Evolutionary conservation across 2,797 vertebrate genomes (phyloP).

Genomic region (Typhlichthys eigenmanni): DNA sequence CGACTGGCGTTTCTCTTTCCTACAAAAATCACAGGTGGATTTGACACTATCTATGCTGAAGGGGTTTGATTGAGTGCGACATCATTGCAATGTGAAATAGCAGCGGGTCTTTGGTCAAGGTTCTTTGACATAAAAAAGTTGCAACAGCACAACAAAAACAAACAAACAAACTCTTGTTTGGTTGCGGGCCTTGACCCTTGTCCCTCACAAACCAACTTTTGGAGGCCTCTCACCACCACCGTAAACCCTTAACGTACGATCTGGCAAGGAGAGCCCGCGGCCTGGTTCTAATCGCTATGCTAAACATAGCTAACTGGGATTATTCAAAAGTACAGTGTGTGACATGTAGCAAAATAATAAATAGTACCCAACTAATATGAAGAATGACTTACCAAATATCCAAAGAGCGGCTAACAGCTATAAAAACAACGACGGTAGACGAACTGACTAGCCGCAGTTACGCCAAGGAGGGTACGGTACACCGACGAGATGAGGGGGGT

Average conservation of each 20-base stretch:
- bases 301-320: slow-evolving; percentile 34
- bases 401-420: slow-evolving; percentile 47
- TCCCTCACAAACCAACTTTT: slow-evolving; percentile 63
- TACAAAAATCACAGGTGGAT: slow-evolving; percentile 11
- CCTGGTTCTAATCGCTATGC: slow-evolving; percentile 55
- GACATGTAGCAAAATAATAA: slow-evolving; percentile 11
- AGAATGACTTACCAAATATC: slow-evolving; percentile 70
- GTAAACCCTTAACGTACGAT: slow-evolving; percentile 28
- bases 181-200: slow-evolving; percentile 66
- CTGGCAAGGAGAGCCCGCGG: slow-evolving; percentile 54
- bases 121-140: slow-evolving; percentile 13
- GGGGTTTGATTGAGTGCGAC: background rate
- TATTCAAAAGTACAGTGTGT: background rate
- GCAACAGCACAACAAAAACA: slow-evolving; percentile 45
- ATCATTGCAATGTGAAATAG: background rate
- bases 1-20: slow-evolving; percentile 11
- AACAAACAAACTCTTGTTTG: slow-evolving; percentile 62
- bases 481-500: slow-evolving; percentile 50
- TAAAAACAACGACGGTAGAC: slow-evolving; percentile 29
- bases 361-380: slow-evolving; percentile 9
- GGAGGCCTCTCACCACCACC: slow-evolving; percentile 53
- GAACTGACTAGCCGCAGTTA: slow-evolving; percentile 29
- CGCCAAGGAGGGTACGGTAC: slow-evolving; percentile 32
- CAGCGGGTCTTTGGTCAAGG: background rate
- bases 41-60: slow-evolving; percentile 13